A percentile compares a stretch with the other conserved stretches of the same genome.
Conservation (phyloP, 2,113 vertebrate species). For the Haemorhous mexicanus region DNA sequence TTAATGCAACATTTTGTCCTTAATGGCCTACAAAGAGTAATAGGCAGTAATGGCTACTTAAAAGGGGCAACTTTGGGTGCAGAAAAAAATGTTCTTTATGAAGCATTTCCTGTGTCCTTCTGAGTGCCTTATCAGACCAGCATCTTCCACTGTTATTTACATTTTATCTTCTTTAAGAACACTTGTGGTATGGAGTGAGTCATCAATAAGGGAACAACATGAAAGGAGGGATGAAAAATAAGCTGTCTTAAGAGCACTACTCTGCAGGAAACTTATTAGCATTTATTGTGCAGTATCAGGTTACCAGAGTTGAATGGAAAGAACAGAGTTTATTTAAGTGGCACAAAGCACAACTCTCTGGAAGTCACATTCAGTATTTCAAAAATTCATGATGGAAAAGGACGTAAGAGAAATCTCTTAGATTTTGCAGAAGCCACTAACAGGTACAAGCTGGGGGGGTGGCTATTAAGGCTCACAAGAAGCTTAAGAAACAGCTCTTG, state of each 20-base stretch:
- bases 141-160: conserved; percentile 67
- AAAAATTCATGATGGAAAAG: background rate
- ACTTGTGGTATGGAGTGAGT: conserved; percentile 60
- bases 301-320: conserved; percentile 67
- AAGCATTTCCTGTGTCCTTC: conserved; percentile 61
- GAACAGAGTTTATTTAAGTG: conserved; percentile 61
- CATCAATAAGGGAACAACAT: conserved; percentile 71
- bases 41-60: conserved; percentile 10
- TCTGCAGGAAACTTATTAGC: conserved; percentile 75
- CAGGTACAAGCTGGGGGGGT: background rate
- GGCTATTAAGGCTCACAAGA: background rate
- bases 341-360: conserved; percentile 23
- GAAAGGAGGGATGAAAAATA: conserved; percentile 74
- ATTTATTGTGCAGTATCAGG: conserved; percentile 71
- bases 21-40: background rate
- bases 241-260: conserved; percentile 71
- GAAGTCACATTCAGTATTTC: conserved; percentile 32
- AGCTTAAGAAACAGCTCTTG: background rate
- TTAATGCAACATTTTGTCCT: conserved; percentile 20
- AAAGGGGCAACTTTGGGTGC: background rate
- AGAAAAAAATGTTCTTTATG: conserved; percentile 12
- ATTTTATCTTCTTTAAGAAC: conserved; percentile 70
- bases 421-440: background rate
- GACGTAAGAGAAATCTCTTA: background rate
- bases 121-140: conserved; percentile 50